phyloP scores from a whole-genome alignment of 2,888 invertebrate species.

The Perizoma flavofasciatum region DNA sequence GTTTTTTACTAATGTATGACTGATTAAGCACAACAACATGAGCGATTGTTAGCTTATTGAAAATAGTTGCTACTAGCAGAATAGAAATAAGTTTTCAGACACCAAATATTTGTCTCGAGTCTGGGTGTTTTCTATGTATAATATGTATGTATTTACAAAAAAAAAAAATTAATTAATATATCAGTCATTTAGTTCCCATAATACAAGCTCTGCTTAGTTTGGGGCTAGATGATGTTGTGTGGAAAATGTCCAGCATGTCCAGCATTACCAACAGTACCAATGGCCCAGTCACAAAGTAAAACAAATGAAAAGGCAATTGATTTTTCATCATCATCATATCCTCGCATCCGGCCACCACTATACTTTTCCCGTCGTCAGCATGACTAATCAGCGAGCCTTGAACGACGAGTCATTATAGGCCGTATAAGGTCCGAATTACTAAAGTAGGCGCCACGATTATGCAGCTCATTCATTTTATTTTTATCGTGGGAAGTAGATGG shows the following conservation, averaged over 20 bases:
- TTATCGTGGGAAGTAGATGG: constrained; percentile 14
- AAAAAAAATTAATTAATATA: no score
- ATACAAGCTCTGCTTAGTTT: no score
- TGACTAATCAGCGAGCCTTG: constrained; percentile 22
- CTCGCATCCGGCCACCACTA: constrained; percentile 5
- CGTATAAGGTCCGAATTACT: constrained; percentile 12
- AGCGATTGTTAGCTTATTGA: no score
- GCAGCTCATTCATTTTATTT: constrained; percentile 19
- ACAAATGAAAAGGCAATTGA: constrained; percentile 2
- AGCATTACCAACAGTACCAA: background rate
- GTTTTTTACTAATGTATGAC: no score
- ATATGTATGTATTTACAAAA: no score
- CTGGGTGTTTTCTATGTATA: no score
- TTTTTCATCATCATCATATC: background rate
- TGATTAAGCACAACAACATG: no score
- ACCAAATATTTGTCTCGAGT: no score
- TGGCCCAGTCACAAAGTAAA: background rate
- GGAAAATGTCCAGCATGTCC: no score
- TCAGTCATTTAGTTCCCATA: no score
- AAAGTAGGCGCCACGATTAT: constrained; percentile 17
- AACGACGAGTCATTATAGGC: constrained; percentile 4
- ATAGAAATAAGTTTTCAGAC: background rate
- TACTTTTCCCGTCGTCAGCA: constrained; percentile 6
- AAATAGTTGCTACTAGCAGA: no score
- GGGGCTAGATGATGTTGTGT: no score